Evolutionary conservation across 2,113 vertebrate species (phyloP).

Genomic region (Saguinus imperator): DNA sequence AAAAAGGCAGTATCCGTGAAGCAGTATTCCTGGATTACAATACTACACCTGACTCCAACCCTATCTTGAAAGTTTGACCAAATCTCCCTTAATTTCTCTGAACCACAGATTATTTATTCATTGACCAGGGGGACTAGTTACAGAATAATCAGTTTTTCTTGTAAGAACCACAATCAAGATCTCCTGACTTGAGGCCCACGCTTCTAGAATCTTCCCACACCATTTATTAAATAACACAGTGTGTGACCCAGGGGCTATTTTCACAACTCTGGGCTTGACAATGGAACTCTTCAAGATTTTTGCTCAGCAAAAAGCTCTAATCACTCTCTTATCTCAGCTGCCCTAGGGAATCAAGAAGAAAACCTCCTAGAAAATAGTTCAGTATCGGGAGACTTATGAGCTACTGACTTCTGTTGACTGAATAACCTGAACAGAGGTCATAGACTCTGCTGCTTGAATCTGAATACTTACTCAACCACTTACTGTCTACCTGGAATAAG

Average conservation of each 20-base stretch:
- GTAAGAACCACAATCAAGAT: background rate
- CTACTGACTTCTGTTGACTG: background rate
- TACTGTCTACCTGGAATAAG: background rate
- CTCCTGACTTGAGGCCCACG: background rate
- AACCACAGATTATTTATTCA: background rate
- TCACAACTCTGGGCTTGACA: background rate
- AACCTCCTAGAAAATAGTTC: background rate
- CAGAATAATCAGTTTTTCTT: constrained; percentile 20
- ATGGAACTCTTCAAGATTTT: background rate
- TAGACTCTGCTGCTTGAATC: background rate
- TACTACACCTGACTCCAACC: background rate
- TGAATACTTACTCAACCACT: background rate
- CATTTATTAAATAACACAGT: background rate
- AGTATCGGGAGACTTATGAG: background rate
- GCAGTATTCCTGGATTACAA: background rate
- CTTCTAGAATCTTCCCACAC: background rate
- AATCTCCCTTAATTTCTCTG: background rate
- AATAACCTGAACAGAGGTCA: background rate
- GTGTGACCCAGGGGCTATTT: background rate
- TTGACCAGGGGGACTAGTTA: background rate
- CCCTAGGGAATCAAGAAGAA: background rate
- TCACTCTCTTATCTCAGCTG: background rate
- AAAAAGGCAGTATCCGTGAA: background rate
- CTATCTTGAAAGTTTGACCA: background rate
- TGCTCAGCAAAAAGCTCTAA: background rate